These are phyloP conservation scores for Myotis planiceps DNA, from an alignment of 2,797 vertebrate species.

Conservation along the genomic window DNA sequence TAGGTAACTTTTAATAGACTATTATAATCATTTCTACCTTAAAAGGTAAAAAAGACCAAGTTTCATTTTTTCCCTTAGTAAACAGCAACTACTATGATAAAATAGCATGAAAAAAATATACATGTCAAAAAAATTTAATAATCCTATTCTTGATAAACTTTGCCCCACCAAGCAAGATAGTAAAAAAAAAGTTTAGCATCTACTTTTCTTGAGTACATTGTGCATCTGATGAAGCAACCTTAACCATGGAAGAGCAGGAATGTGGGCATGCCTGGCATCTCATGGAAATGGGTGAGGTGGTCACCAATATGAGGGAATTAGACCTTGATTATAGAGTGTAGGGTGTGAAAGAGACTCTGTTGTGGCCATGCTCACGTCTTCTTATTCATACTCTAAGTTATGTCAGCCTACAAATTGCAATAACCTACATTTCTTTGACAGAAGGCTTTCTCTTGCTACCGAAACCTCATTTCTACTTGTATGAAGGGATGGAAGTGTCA, in stretches of 20 bases:
- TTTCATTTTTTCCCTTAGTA: not conserved
- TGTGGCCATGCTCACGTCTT: not conserved
- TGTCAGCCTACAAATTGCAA: rapidly evolving
- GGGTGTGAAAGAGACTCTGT: not conserved
- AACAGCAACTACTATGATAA: not conserved
- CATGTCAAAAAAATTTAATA: not conserved
- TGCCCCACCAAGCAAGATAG: not conserved
- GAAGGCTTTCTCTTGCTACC: not conserved
- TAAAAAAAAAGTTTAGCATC: not conserved
- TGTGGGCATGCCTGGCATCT: rapidly evolving
- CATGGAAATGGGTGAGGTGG: no score
- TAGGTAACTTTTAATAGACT: not conserved
- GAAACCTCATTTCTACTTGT: not conserved
- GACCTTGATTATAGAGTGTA: not conserved
- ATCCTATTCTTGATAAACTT: not conserved
- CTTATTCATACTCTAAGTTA: not conserved
- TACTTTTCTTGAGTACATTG: not conserved
- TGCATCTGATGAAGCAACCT: not conserved
- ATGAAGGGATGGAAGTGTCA: not conserved
- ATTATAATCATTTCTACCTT: not conserved
- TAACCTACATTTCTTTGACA: not conserved
- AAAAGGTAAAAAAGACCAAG: not conserved
- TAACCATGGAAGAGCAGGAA: not conserved
- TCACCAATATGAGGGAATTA: rapidly evolving
- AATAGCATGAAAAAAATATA: not conserved